A percentile compares a stretch with the other conserved stretches of the same genome.
Evolutionary conservation across 2,797 vertebrate genomes (phyloP).

Genomic region (Diplodus sargus): DNA sequence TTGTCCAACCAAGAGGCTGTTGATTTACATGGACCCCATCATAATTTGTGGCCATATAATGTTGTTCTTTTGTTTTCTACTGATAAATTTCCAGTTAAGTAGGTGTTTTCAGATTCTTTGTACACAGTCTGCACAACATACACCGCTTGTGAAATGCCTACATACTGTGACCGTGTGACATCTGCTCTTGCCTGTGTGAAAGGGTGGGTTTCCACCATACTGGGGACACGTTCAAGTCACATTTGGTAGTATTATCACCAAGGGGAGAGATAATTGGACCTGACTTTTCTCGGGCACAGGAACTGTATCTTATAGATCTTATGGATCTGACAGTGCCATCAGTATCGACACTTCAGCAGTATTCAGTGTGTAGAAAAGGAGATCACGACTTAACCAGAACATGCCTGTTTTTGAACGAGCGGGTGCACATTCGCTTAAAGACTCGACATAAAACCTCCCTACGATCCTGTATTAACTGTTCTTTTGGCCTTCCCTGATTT

Average conservation of each 20-base stretch:
- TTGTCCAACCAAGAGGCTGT: neutral
- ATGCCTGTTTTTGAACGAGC: neutral
- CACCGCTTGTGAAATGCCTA: too few relatives aligned
- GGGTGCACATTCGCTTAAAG: conserved; percentile 6
- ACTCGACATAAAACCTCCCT: conserved; percentile 5
- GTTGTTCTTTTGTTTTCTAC: neutral
- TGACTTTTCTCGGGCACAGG: too few relatives aligned
- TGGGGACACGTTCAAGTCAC: too few relatives aligned
- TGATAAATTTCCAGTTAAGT: neutral
- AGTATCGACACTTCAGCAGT: neutral
- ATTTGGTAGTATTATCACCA: too few relatives aligned
- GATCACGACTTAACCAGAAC: neutral
- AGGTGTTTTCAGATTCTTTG: neutral
- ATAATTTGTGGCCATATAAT: neutral
- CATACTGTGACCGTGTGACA: too few relatives aligned
- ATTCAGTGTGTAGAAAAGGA: neutral
- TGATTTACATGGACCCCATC: neutral
- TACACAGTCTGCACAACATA: neutral
- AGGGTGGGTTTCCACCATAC: too few relatives aligned
- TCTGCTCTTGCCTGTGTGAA: too few relatives aligned
- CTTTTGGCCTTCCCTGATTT: conserved; percentile 19
- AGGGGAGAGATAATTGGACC: too few relatives aligned
- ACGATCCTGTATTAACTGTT: conserved; percentile 17
- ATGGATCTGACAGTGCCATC: too few relatives aligned
- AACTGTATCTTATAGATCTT: too few relatives aligned